Evolutionary conservation across 2,888 invertebrate genomes (phyloP).

Genomic region (Brachyopa scutellaris): DNA sequence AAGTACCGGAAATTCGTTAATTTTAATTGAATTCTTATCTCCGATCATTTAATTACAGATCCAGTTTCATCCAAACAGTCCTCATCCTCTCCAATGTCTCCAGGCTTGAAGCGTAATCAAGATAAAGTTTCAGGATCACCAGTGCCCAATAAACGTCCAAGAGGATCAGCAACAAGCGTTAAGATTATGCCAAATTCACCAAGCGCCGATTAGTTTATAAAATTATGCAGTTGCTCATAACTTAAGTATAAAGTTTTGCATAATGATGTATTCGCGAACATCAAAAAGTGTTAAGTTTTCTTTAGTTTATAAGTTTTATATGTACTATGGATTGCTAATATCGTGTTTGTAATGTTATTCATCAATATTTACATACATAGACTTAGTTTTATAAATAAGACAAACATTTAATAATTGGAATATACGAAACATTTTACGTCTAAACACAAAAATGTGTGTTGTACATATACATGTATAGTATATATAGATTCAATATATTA

Average conservation of each 20-base stretch:
- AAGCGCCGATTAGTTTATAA: slow-evolving; percentile 58
- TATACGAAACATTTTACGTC: not conserved
- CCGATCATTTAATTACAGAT: too few relatives aligned
- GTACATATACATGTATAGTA: not conserved
- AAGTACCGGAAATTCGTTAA: not conserved
- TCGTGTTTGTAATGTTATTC: slow-evolving; percentile 1
- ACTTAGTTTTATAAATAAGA: slow-evolving; percentile 10
- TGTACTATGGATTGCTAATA: slow-evolving; percentile 15
- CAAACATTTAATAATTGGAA: not conserved
- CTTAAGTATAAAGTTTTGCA: not conserved
- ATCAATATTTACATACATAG: slow-evolving; percentile 12
- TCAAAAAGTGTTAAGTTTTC: slow-evolving; percentile 55
- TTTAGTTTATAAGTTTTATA: slow-evolving; percentile 40
- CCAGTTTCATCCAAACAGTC: slow-evolving; percentile 59
- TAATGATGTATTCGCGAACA: slow-evolving; percentile 20
- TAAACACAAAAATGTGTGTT: not conserved
- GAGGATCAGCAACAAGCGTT: slow-evolving; percentile 46
- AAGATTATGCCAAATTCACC: slow-evolving; percentile 68
- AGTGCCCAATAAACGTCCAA: slow-evolving; percentile 57
- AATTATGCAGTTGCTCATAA: slow-evolving; percentile 24
- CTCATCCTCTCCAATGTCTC: slow-evolving; percentile 62
- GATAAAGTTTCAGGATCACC: slow-evolving; percentile 49
- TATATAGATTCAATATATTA: too few relatives aligned
- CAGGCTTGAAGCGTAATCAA: slow-evolving; percentile 60
- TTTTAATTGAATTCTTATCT: too few relatives aligned